Evolutionary conservation across 2,113 vertebrate species (phyloP).

Genomic region (Protobothrops flavoviridis): DNA sequence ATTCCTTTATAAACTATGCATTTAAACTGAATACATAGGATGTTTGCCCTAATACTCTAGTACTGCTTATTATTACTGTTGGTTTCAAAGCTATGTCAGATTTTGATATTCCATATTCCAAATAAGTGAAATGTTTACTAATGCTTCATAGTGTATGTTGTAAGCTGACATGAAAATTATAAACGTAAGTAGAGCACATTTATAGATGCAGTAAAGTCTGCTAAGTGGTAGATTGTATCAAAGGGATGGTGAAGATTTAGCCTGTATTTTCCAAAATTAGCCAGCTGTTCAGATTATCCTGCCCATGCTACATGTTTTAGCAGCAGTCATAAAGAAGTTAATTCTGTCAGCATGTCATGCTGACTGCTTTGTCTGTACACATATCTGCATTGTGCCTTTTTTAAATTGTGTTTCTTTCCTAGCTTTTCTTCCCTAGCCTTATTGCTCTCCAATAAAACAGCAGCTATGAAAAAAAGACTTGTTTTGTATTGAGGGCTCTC

Average conservation of each 20-base stretch:
- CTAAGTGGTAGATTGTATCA: neutral
- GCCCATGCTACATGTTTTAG: neutral
- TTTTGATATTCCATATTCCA: neutral
- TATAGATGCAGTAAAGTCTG: neutral
- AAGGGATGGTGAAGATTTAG: neutral
- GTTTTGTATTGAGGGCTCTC: neutral
- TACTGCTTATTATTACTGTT: neutral
- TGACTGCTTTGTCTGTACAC: neutral
- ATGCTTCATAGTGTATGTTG: neutral
- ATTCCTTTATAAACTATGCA: neutral
- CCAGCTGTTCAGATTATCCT: neutral
- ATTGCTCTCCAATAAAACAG: neutral
- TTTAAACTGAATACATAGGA: neutral
- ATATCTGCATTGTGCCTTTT: neutral
- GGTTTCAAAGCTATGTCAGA: neutral
- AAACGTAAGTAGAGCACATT: neutral
- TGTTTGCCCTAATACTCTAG: neutral
- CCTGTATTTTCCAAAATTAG: neutral
- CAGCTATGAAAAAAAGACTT: neutral
- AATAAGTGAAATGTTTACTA: neutral
- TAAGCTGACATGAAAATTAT: neutral
- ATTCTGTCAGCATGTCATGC: neutral
- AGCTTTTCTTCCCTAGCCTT: neutral
- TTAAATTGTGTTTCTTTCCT: neutral
- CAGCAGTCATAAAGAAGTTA: neutral